Base-by-base conservation (phyloP, 2,888 invertebrate genomes). In the Merodon equestris region DNA sequence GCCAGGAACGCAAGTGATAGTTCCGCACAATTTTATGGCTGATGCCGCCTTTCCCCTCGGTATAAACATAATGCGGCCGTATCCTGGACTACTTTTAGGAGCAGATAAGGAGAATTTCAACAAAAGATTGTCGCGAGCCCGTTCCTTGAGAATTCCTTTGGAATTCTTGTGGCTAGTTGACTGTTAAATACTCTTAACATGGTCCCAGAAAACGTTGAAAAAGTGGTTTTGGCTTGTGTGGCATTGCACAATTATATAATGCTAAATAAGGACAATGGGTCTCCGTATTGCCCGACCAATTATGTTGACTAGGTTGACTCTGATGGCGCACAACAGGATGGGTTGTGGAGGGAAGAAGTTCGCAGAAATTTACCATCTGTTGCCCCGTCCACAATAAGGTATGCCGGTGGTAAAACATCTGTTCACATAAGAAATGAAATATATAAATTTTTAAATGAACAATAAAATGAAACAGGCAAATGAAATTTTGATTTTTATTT, bases 181-280 rank as follows among this genome's bases (percentile, higher is more conserved):
- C 44, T n/a, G 5, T 9, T 15, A 76, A 38, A 70, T 77, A 54
- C 7, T 19, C 12, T 71, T n/a, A n/a, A n/a, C n/a, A n/a, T n/a
- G n/a, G n/a, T n/a, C n/a, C n/a, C 70, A 0, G 48, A 61, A 18
- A 71, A 67, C 68, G 71, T 45, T 5, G 71, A 66, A 56, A 68
- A 66, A 61, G 36, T 79, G n/a, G 53, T 72, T 0, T 19, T 66
- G n/a, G 61, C 66, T 38, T 63, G 54, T 38, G 17, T 72, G 13
- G 61, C 50, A 2, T 18, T 79, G n/a, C 71, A 82, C 27, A 79
- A 68, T 66, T 82, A 64, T 14, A 17, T 74, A 19, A 74, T 57
- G 63, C 4, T 53, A 1, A 66, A 66, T 13, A 50, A 68, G 2
- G 15, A 15, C n/a, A 10, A 51, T 50, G n/a, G 13, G 14, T 42